Conservation (phyloP, 1,140 invertebrate genomes). For the Anoplolepis gracilipes region DNA sequence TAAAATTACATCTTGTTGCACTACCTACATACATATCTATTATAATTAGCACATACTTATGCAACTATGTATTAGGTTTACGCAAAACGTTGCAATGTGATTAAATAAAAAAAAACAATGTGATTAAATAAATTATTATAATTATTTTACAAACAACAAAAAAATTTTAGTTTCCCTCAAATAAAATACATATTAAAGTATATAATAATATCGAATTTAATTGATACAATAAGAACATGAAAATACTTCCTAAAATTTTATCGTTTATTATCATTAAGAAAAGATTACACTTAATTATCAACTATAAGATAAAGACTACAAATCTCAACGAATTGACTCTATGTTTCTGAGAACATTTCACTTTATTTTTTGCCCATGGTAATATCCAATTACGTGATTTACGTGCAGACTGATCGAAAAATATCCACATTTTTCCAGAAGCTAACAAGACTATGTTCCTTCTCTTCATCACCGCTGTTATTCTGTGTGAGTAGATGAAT, state of each 20-base stretch:
- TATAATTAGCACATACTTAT: not conserved
- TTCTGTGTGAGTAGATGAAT: not conserved
- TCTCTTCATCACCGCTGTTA: not conserved
- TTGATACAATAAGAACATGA: not conserved
- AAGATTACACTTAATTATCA: not conserved
- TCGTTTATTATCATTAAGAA: not conserved
- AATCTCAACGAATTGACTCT: not conserved
- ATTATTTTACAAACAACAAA: not conserved
- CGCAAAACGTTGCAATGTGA: not conserved
- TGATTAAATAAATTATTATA: not conserved
- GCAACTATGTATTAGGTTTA: not conserved
- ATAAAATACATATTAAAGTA: not conserved
- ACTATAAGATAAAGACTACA: not conserved
- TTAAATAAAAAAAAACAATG: slow-evolving; percentile 9
- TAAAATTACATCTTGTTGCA: not conserved
- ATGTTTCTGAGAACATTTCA: not conserved
- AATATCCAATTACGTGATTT: slow-evolving; percentile 44
- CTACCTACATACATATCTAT: not conserved
- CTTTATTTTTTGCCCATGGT: not conserved
- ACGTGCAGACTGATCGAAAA: not conserved
- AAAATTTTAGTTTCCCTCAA: not conserved
- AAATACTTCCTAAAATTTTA: not conserved
- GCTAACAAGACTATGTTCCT: not conserved
- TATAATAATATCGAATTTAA: too few species aligned
- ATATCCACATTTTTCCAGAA: slow-evolving; percentile 9